These are phyloP conservation scores for Emmelina monodactyla DNA, from an alignment of 2,888 invertebrate genomes.

Conservation along the genomic window DNA sequence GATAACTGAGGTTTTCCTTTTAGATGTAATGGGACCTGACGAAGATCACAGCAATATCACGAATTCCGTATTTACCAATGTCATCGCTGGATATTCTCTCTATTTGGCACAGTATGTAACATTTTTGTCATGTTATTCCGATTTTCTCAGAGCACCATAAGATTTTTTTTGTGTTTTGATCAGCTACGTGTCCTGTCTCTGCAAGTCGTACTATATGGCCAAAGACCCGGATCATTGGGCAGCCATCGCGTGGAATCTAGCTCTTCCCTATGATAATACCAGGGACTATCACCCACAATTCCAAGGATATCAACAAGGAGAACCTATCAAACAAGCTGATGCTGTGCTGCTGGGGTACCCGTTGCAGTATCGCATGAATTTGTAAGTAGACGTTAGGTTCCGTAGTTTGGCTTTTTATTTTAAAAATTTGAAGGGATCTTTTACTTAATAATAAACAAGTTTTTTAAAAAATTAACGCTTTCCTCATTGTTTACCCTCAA, in stretches of 20 bases:
- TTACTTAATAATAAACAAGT: neutral
- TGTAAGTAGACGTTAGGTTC: constrained; percentile 40
- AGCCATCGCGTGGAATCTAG: constrained; percentile 58
- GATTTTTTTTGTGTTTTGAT: neutral
- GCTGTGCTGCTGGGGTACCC: constrained; percentile 66
- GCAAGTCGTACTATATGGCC: constrained; percentile 42
- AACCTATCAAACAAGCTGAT: constrained; percentile 67
- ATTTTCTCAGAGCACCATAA: no score
- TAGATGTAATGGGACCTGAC: constrained; percentile 71
- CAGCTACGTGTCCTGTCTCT: constrained; percentile 55
- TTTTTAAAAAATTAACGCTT: neutral
- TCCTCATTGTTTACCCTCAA: neutral
- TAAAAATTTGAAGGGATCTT: neutral
- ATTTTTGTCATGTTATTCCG: no score
- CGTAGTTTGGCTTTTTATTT: neutral
- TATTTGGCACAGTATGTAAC: constrained; percentile 62
- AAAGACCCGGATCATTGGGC: constrained; percentile 48
- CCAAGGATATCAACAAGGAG: constrained; percentile 48
- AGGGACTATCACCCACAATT: constrained; percentile 68
- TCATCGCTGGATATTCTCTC: constrained; percentile 63
- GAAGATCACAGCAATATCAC: constrained; percentile 67
- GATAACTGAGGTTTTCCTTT: constrained; percentile 12
- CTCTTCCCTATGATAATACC: constrained; percentile 50
- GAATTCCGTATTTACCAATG: constrained; percentile 68
- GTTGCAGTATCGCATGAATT: constrained; percentile 58